These are phyloP conservation scores for Cepaea hortensis DNA, from an alignment of 2,888 invertebrate species.

Conservation along the genomic window DNA sequence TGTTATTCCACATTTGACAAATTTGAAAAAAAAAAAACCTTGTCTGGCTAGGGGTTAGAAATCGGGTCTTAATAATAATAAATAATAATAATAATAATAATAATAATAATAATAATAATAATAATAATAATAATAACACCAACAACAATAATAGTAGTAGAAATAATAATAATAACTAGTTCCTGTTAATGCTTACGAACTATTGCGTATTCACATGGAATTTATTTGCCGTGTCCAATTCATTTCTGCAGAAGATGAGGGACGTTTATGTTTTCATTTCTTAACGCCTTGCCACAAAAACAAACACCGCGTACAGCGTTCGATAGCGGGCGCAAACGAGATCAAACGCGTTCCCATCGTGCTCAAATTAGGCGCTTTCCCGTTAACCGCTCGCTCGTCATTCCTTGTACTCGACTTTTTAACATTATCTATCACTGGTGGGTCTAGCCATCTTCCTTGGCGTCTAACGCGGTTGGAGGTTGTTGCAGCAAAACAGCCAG, in stretches of 20 bases:
- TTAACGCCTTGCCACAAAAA: conserved; percentile 15
- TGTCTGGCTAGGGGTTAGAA: too few species aligned
- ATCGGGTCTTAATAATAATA: too few species aligned
- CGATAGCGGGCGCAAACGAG: conserved; percentile 12
- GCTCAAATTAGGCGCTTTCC: conserved; percentile 22
- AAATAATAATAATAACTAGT: neutral
- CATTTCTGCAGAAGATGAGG: neutral
- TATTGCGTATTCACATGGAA: conserved; percentile 9
- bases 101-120: too few species aligned
- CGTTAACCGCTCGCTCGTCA: neutral
- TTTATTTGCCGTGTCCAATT: conserved; percentile 18
- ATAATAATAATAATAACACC: too few species aligned
- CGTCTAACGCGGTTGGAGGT: neutral
- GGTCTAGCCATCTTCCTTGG: neutral
- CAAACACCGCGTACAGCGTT: conserved; percentile 11
- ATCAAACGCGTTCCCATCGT: conserved; percentile 35
- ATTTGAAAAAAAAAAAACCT: too few species aligned
- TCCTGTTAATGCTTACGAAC: neutral
- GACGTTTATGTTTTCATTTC: conserved; percentile 34
- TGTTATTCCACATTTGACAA: too few species aligned
- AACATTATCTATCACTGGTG: conserved; percentile 13
- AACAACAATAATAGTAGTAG: too few species aligned
- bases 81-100: too few species aligned
- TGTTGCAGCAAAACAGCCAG: neutral
- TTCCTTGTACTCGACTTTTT: conserved; percentile 6